phyloP scores from a whole-genome alignment of 2,797 vertebrate genomes.

The Tapirus indicus region DNA sequence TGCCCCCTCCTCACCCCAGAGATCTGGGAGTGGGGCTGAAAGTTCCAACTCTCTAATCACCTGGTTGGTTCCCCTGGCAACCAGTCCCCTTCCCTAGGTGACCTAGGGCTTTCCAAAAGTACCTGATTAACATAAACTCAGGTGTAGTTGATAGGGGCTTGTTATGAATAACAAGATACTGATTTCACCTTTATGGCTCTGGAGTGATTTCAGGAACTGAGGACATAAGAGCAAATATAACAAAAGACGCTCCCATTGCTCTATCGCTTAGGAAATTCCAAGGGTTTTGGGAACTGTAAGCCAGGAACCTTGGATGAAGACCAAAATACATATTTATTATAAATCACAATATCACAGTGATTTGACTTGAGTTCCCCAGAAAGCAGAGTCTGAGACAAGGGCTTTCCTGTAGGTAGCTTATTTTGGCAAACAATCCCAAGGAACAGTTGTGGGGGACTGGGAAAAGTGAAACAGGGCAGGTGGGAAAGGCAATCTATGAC shows the following conservation, averaged over 20 bases:
- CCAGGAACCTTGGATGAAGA: neutral
- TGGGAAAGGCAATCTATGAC: neutral
- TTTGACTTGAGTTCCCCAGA: neutral
- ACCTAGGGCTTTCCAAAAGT: neutral
- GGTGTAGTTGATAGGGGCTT: neutral
- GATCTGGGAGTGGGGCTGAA: neutral
- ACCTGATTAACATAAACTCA: neutral
- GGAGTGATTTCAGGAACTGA: neutral
- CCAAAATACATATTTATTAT: slow-evolving; percentile 32
- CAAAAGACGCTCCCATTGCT: neutral
- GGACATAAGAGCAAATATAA: neutral
- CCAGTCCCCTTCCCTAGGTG: neutral
- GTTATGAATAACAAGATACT: neutral
- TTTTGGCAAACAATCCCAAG: slow-evolving; percentile 16
- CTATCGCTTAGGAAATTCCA: neutral
- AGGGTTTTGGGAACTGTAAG: neutral
- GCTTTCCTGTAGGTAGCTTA: neutral
- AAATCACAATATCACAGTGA: neutral
- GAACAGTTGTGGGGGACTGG: neutral
- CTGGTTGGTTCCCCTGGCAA: neutral
- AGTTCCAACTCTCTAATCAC: neutral
- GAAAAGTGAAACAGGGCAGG: neutral
- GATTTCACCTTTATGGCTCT: neutral
- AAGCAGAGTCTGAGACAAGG: slow-evolving; percentile 2
- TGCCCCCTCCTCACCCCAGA: neutral